phyloP scores from a whole-genome alignment of 2,888 invertebrate species.

The Epirrita christyi region DNA sequence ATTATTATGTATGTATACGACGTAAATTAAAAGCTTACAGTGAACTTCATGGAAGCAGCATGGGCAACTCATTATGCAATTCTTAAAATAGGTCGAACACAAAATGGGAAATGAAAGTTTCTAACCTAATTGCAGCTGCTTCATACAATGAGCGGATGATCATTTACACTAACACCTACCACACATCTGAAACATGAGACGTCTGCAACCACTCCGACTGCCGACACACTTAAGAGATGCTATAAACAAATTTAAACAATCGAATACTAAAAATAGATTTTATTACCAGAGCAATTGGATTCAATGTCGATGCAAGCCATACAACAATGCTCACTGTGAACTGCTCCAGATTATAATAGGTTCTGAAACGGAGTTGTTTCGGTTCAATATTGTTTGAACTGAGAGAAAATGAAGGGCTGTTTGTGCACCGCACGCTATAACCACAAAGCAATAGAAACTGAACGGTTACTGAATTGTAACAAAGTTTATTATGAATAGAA shows the following conservation, averaged over 20 bases:
- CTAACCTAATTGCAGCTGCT: conserved; percentile 47
- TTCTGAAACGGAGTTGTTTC: conserved; percentile 54
- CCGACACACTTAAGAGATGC: conserved; percentile 66
- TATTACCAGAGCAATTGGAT: conserved; percentile 74
- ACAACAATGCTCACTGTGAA: conserved; percentile 60
- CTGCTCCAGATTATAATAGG: conserved; percentile 51
- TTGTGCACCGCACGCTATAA: conserved; percentile 54
- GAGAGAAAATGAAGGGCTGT: conserved; percentile 47
- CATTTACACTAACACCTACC: conserved; percentile 64
- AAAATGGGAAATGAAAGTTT: conserved; percentile 30
- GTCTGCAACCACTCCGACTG: conserved; percentile 67
- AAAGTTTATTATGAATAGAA: conserved; percentile 18
- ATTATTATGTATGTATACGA: background rate
- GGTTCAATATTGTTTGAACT: conserved; percentile 52
- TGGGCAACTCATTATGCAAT: conserved; percentile 7
- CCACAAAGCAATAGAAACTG: conserved; percentile 47
- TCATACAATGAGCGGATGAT: conserved; percentile 64
- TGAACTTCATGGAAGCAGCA: background rate
- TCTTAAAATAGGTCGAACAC: conserved; percentile 25
- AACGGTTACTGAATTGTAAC: conserved; percentile 48
- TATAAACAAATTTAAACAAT: conserved; percentile 77
- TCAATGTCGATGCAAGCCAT: conserved; percentile 68
- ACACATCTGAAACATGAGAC: conserved; percentile 70
- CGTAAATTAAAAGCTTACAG: conserved; percentile 3
- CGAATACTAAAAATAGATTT: conserved; percentile 73